Evolutionary conservation across 2,113 vertebrate genomes (phyloP), one percentile per base, ranked within the genome.

Genomic region (Athene noctua): DNA sequence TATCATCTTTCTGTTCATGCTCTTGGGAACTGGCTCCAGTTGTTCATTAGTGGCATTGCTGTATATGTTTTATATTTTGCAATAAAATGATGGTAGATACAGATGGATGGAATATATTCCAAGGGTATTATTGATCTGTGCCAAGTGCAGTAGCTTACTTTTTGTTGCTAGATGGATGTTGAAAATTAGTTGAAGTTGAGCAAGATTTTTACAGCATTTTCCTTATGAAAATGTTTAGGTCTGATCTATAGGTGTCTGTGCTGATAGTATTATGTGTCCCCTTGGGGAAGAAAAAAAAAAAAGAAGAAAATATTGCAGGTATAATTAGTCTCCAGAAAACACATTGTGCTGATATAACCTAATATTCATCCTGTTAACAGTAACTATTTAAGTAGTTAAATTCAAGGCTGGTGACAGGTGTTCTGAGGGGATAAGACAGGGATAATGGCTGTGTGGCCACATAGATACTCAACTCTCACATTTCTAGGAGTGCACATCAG

Each of bases 201-300:
- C 13, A 58, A 46, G 38, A 18, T 66, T 80, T 87, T 86, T 65
- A 63, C 30, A 49, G 11, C 44, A 17, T 46, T 18, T 46, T 46
- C 44, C 44, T 46, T 46, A 46, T 46, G 44, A 46, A 46, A 46
- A 46, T 46, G 17, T 46, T 46, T 18, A 38, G 21, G 6, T 7
- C 21, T 70, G 49, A 47, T 55, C 15, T 84, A 11, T 30, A 57
- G 16, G 6, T 13, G 84, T 78, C 78, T 7, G 4, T 0, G 3
- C 16, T 73, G 26, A 32, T 38, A 30, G 17, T 32, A 32, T 68
- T 73, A 26, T 32, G 29, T 5, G 4, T 47, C 17, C 4, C 7
- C 8, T 30, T 38, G 46, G 26, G 1, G 38, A 49, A 77, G 49
- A 49, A 16, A 47, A 6, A 5, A 0, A 1, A 4, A 52, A 42